A percentile compares a stretch with the other conserved stretches of the same genome.
phyloP scores from a whole-genome alignment of 1,140 invertebrate species.

The Subanguina moxae region DNA sequence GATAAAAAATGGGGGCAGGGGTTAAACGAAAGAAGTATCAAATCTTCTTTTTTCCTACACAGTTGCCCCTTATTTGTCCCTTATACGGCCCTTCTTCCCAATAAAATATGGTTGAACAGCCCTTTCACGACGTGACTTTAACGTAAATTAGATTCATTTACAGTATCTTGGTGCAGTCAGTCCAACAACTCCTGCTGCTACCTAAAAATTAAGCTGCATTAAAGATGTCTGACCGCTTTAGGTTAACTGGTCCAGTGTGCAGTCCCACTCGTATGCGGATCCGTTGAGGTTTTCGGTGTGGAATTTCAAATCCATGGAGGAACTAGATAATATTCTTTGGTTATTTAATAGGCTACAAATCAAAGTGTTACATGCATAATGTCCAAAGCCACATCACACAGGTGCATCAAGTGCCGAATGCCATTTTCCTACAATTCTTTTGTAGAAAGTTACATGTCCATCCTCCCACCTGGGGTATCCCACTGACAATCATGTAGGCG shows the following conservation, averaged over 20 bases:
- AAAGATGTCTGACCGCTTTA: neutral
- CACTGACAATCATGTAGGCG: slow-evolving; percentile 56
- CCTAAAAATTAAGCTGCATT: slow-evolving; percentile 3
- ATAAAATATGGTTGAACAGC: no score
- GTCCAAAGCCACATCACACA: slow-evolving; percentile 49
- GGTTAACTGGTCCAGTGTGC: slow-evolving; percentile 53
- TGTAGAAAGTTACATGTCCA: no score
- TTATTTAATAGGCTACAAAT: neutral
- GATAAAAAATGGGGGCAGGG: no score
- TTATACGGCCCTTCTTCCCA: no score
- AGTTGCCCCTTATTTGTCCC: no score
- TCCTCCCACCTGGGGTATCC: slow-evolving; percentile 41
- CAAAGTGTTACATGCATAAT: slow-evolving; percentile 27
- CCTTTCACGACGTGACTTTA: no score
- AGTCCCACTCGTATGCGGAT: slow-evolving; percentile 71
- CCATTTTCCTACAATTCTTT: slow-evolving; percentile 43
- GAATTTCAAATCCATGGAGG: slow-evolving; percentile 47
- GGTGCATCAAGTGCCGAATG: slow-evolving; percentile 46
- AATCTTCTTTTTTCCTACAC: no score
- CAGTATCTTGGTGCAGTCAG: slow-evolving; percentile 58
- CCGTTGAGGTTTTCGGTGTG: slow-evolving; percentile 42
- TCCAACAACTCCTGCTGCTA: slow-evolving; percentile 61
- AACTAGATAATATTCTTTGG: slow-evolving; percentile 33
- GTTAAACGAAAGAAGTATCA: no score
- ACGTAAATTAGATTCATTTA: neutral